Conservation (phyloP, 2,113 vertebrate genomes). For the Eurypyga helias region DNA sequence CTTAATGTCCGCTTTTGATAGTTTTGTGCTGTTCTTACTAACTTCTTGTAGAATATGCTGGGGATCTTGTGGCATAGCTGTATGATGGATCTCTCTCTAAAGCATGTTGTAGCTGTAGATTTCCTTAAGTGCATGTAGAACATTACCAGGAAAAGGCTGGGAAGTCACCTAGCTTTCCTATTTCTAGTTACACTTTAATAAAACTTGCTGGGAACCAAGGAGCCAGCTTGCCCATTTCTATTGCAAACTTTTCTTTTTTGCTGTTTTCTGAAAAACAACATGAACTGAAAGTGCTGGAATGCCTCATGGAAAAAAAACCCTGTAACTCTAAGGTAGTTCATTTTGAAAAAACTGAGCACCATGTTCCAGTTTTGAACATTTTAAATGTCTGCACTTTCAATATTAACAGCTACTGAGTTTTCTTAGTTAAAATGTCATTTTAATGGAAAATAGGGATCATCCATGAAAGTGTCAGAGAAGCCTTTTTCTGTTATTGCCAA, state of each 20-base stretch:
- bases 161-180: background rate
- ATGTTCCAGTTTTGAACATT: background rate
- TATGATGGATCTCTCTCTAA: background rate
- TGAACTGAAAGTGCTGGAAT: background rate
- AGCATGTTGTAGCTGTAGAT: background rate
- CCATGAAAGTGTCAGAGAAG: background rate
- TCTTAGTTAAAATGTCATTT: background rate
- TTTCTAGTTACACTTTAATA: background rate
- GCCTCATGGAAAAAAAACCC: too few relatives aligned
- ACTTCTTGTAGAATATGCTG: background rate
- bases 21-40: background rate
- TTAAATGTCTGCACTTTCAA: background rate
- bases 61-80: background rate
- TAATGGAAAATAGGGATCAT: background rate
- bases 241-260: background rate
- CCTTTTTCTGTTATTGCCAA: background rate
- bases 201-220: background rate
- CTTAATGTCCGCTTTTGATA: background rate
- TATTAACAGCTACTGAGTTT: background rate
- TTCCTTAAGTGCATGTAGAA: background rate
- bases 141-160: background rate
- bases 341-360: background rate
- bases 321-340: background rate
- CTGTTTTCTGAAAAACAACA: background rate
- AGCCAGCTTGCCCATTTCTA: background rate